Percentiles rank a stretch among this genome's conserved stretches.
Conservation (phyloP, 2,797 vertebrate genomes). For the Protosalanx chinensis region DNA sequence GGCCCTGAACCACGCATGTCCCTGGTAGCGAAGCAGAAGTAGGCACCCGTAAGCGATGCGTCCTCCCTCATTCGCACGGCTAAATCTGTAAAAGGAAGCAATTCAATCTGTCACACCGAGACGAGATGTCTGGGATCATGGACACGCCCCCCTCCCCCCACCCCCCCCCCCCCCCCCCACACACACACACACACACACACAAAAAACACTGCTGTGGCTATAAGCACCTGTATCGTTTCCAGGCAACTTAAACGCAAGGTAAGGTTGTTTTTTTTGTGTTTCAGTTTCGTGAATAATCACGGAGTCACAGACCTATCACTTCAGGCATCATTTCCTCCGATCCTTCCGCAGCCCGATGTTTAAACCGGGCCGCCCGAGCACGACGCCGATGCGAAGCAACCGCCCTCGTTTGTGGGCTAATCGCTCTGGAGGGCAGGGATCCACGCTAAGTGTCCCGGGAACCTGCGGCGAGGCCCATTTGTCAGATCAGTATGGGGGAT, state of each 20-base stretch:
- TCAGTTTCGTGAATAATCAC: not conserved
- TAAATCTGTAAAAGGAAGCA: not conserved
- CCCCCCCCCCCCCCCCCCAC: too few relatives aligned
- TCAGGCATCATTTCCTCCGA: not conserved
- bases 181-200: too few relatives aligned
- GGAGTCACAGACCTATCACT: not conserved
- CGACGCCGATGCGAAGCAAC: too few relatives aligned
- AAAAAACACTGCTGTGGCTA: not conserved
- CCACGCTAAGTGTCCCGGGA: constrained; percentile 37
- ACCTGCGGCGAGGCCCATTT: constrained; percentile 50
- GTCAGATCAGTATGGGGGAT: constrained; percentile 54
- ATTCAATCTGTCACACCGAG: not conserved
- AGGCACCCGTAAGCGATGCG: constrained; percentile 25
- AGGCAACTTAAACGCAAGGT: too few relatives aligned
- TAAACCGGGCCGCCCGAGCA: not conserved
- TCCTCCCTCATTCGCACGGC: not conserved
- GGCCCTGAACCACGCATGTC: not conserved
- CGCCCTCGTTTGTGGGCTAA: not conserved
- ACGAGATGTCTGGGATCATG: not conserved
- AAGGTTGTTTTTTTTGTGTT: too few relatives aligned
- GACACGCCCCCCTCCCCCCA: too few relatives aligned
- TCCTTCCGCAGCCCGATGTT: not conserved
- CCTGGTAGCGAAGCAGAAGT: constrained; percentile 35
- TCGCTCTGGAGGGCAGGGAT: constrained; percentile 22
- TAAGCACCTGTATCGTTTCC: too few relatives aligned